Evolutionary conservation across 2,888 invertebrate species (phyloP).

Genomic region (Pandemis cinnamomeana): DNA sequence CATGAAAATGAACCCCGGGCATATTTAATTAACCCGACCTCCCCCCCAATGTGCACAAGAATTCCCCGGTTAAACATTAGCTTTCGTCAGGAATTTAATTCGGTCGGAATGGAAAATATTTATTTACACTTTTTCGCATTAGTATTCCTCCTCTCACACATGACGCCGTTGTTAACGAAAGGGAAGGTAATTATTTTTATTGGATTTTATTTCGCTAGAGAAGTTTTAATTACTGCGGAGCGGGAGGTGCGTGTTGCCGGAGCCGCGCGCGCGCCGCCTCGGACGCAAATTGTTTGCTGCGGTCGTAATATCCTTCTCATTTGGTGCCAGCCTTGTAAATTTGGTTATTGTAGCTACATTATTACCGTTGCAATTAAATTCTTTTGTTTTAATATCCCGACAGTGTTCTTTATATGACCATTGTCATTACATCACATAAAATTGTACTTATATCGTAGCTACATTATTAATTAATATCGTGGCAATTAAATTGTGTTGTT

Average conservation of each 20-base stretch:
- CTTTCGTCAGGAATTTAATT: constrained; percentile 80
- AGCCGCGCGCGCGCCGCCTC: constrained; percentile 52
- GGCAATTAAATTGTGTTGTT: constrained; percentile 53
- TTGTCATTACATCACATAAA: not conserved
- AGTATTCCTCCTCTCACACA: constrained; percentile 64
- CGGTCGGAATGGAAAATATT: constrained; percentile 71
- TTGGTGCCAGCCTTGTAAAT: constrained; percentile 60
- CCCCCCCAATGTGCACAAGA: constrained; percentile 79
- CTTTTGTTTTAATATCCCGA: constrained; percentile 45
- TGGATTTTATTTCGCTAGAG: constrained; percentile 73
- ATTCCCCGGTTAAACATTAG: constrained; percentile 82
- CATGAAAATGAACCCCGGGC: constrained; percentile 79
- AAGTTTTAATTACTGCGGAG: constrained; percentile 73
- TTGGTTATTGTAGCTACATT: constrained; percentile 60
- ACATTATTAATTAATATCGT: constrained; percentile 65
- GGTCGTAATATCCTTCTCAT: constrained; percentile 68
- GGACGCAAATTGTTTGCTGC: constrained; percentile 71
- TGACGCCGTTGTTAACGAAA: constrained; percentile 61
- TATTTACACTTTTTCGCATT: constrained; percentile 70
- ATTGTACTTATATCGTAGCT: constrained; percentile 50
- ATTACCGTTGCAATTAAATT: constrained; percentile 57
- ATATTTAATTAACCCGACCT: constrained; percentile 82
- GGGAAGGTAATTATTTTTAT: constrained; percentile 72
- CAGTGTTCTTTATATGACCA: constrained; percentile 1
- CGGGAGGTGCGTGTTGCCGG: constrained; percentile 61